Base-by-base conservation (phyloP, 2,113 vertebrate species). In the Nothobranchius furzeri region DNA sequence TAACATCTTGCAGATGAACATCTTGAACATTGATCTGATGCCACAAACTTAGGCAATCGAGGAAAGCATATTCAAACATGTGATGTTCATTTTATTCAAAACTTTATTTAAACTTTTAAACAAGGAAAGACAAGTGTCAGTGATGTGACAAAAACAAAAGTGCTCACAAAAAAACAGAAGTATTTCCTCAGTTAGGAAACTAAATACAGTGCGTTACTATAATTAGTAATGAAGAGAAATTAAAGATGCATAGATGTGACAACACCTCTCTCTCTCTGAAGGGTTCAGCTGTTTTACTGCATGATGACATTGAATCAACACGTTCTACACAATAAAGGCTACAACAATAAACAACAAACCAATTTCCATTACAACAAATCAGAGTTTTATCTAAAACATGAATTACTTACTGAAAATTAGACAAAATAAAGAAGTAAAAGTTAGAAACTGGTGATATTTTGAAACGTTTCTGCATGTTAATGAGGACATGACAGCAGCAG, bases 41-140 rank as follows among this genome's bases (percentile, higher is more conserved):
- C 30, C 30, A 30, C 30, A 30, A 30, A n/a, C n/a, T 20, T 20
- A 20, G 20, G 20, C 20, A 20, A 20, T 20, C 20, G 20, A 4
- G 30, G 30, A 30, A 30, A 30, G 4, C 30, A 4, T 30, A 3
- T 30, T 30, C 4, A 30, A 30, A 30, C 30, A 30, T 30, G 30
- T 30, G 30, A 30, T 48, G 46, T 13, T 15, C 6, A 3, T n/a
- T 17, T 49, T 49, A 7, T 49, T 70, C 25, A 86, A 79, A 59
- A 72, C 71, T 86, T 87, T 86, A 88, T 90, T 89, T 12, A 79
- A 82, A 83, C 68, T 25, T 50, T 40, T 64, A 63, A 65, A 82
- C 60, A 73, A 81, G 54, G 69, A 80, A 76, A 66, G 51, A 81
- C 63, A 50, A 56, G 46, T 9, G 50, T 89, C 82, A 85, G 82